Base-by-base conservation (phyloP, 2,113 vertebrate species). In the Neodon shergylaensis region DNA sequence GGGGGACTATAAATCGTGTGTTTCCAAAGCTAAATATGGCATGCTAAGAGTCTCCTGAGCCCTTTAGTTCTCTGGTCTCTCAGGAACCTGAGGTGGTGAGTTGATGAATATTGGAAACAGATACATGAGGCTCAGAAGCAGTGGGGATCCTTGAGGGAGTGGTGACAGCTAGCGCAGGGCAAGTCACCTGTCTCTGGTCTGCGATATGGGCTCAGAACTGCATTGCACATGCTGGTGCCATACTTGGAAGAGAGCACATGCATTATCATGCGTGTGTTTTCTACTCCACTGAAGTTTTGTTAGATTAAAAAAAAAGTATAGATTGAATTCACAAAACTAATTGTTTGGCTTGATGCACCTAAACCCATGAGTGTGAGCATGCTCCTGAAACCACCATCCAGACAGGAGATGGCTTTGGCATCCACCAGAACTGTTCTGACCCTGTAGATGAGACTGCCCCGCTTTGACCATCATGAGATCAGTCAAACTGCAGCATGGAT, bases 211-310 rank as follows among this genome's bases (percentile, higher is more conserved):
- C 5, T 0, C 28, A 0, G 17, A 4, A 3, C 66, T 7, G 73
- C 0, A 0, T 65, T 0, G 0, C 5, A 7, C 39, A 10, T 9
- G 0, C 1, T 0, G 7, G 0, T 21, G 0, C 16, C 2, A 16
- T 3, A 0, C 58, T n/a, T 31, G 24, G 2, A 3, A 21, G 65
- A 9, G 0, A 3, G 3, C 49, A 7, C 8, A 0, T 1, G 1
- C 0, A 0, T 70, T 26, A 31, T 26, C 33, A 22, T 0, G 70
- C 26, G 9, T 0, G 7, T 79, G 31, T 36, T 4, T 36, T 81
- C 58, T 81, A 58, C 0, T 31, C 24, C 19, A n/a, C 1, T n/a
- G 14, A 6, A 13, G 19, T 76, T 58, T 81, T 8, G 1, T 11
- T 6, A 44, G 42, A 66, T 66, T 28, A 5, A 33, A 65, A 66